Conservation (phyloP, 2,888 invertebrate species). For the Drosophila barbarae region DNA sequence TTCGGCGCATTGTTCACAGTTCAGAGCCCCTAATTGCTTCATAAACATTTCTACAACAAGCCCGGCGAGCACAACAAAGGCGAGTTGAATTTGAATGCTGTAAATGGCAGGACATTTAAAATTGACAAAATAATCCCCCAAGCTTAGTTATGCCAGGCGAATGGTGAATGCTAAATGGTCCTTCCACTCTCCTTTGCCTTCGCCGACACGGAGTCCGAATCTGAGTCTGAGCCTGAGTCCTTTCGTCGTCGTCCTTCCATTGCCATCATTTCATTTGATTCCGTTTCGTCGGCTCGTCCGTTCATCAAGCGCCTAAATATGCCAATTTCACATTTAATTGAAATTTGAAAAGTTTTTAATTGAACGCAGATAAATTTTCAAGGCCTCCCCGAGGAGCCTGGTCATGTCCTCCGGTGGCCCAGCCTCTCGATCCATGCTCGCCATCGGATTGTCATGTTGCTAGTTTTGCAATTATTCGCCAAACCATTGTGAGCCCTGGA, state of each 20-base stretch:
- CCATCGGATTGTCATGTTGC: constrained; percentile 56
- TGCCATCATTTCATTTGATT: constrained; percentile 35
- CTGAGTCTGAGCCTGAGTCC: neutral
- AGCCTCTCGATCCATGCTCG: constrained; percentile 1
- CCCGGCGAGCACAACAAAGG: constrained; percentile 53
- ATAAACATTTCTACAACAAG: constrained; percentile 73
- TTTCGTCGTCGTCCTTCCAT: constrained; percentile 7
- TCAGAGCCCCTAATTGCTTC: constrained; percentile 75
- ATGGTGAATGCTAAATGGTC: constrained; percentile 34
- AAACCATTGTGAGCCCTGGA: constrained; percentile 40
- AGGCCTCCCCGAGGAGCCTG: constrained; percentile 21
- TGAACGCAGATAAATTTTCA: constrained; percentile 70
- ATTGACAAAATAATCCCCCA: constrained; percentile 74
- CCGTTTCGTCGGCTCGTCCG: constrained; percentile 37
- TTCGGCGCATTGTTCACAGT: constrained; percentile 68
- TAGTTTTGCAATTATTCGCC: constrained; percentile 65
- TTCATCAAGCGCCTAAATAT: constrained; percentile 69
- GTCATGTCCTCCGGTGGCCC: constrained; percentile 8
- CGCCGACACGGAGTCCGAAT: neutral
- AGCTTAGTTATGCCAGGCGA: constrained; percentile 67
- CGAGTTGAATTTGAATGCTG: constrained; percentile 65
- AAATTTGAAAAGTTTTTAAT: constrained; percentile 77
- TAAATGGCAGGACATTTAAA: constrained; percentile 75
- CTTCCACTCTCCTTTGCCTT: constrained; percentile 16
- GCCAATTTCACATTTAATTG: constrained; percentile 75